Evolutionary conservation across 2,888 invertebrate species (phyloP), one percentile per base, ranked within the genome.

Genomic region (Epirrita christyi): DNA sequence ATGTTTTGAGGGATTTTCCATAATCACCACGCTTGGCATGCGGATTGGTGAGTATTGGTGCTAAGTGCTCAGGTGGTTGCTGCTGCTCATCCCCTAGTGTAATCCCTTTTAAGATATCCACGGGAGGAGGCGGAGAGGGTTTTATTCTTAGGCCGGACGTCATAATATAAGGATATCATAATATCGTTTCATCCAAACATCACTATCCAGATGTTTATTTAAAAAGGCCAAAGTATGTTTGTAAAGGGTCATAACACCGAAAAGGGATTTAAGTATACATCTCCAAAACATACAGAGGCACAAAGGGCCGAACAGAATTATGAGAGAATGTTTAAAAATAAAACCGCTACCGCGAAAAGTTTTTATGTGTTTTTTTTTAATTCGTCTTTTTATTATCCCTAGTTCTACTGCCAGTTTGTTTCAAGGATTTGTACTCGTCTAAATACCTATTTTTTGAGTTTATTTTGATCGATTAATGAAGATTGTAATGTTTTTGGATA

Each of bases 321-420:
- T 55, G 59, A 56, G 61, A 57, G 57, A 61, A 66, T 63, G 66
- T 61, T 64, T 55, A 61, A 61, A 62, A 64, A 63, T 64, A 57
- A 64, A 64, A 63, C 66, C 64, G 47, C 44, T 38, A 40, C 54
- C 55, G 55, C 55, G 29, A 57, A 62, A 64, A 63, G 56, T 62
- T 58, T 47, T 48, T 64, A 54, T 58, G 57, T 64, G 61, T 57
- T 67, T 59, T 66, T 56, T 59, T 63, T 60, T 40, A 48, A 49
- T 59, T 63, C 51, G 59, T 55, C 56, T 58, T 58, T 64, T 60
- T 41, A 21, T 13, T 14, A 8, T 8, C 32, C 32, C 13, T 42
- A 14, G 37, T 37, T 34, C 11, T 14, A 29, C 11, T 13, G 36
- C 7, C 29, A 15, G 21, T 15, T 49, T 49, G 46, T 46, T 59